Conservation (phyloP, 2,797 vertebrate species). For the Clarias platycephalus region DNA sequence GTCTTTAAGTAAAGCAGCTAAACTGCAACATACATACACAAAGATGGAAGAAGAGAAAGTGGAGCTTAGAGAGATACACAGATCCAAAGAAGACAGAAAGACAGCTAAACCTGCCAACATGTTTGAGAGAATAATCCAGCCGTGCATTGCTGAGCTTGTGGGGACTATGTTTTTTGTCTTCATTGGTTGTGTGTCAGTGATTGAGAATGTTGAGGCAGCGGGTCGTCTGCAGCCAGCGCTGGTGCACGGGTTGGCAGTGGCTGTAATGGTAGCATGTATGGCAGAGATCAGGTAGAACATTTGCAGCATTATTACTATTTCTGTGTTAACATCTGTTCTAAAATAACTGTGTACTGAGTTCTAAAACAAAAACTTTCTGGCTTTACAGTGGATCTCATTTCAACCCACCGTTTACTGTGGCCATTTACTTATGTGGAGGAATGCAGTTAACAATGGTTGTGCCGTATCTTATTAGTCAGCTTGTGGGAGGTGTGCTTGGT, state of each 20-base stretch:
- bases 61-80: constrained; percentile 60
- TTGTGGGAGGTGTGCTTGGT: constrained; percentile 83
- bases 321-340: background rate
- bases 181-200: constrained; percentile 82
- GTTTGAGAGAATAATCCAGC: constrained; percentile 77
- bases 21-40: background rate
- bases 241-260: constrained; percentile 84
- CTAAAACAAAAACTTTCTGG: background rate
- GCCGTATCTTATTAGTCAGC: constrained; percentile 81
- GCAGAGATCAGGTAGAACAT: constrained; percentile 82
- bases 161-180: constrained; percentile 86
- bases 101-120: constrained; percentile 46
- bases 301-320: background rate
- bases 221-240: constrained; percentile 85
- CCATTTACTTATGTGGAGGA: constrained; percentile 79
- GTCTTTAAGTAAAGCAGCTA: constrained; percentile 6
- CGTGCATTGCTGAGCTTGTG: constrained; percentile 83
- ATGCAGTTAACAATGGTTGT: constrained; percentile 75
- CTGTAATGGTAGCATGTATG: constrained; percentile 73
- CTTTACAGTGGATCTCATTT: constrained; percentile 83
- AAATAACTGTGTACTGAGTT: background rate
- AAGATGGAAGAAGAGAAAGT: constrained; percentile 65
- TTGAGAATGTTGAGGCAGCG: constrained; percentile 67
- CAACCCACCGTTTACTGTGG: constrained; percentile 85
- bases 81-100: constrained; percentile 54